Evolutionary conservation across 2,888 invertebrate genomes (phyloP).

Genomic region (Orthonychiurus folsomi): DNA sequence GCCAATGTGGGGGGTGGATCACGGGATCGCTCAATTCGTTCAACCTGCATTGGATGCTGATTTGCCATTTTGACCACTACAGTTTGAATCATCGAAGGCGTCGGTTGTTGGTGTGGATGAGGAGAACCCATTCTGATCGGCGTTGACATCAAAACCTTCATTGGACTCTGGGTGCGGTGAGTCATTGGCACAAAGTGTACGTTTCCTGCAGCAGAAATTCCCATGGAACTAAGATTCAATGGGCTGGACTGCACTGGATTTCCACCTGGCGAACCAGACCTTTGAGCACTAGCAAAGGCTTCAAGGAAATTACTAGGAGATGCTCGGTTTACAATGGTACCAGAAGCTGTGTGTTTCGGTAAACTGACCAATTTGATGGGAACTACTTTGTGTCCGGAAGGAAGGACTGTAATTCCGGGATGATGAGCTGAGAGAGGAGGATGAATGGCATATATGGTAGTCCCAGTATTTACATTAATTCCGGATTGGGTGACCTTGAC

Average conservation of each 20-base stretch:
- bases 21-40: neutral
- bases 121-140: conserved; percentile 34
- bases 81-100: neutral
- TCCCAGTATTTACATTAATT: conserved; percentile 1
- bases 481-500: neutral
- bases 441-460: conserved; percentile 38
- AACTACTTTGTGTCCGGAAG: conserved; percentile 43
- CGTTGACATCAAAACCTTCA: conserved; percentile 42
- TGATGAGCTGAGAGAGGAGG: conserved; percentile 32
- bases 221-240: conserved; percentile 25
- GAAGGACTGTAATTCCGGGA: conserved; percentile 25
- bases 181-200: conserved; percentile 28
- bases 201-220: conserved; percentile 25
- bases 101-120: conserved; percentile 21
- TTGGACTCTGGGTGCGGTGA: conserved; percentile 32
- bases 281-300: conserved; percentile 31
- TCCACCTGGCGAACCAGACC: conserved; percentile 11
- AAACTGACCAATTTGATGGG: conserved; percentile 43
- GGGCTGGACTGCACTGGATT: conserved; percentile 26
- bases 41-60: neutral
- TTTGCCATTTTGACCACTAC: neutral
- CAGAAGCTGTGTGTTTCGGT: conserved; percentile 38
- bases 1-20: neutral
- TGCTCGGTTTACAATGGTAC: conserved; percentile 21
- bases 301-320: conserved; percentile 37